Conservation (phyloP, 1,140 invertebrate species). For the Leptinotarsa texana region DNA sequence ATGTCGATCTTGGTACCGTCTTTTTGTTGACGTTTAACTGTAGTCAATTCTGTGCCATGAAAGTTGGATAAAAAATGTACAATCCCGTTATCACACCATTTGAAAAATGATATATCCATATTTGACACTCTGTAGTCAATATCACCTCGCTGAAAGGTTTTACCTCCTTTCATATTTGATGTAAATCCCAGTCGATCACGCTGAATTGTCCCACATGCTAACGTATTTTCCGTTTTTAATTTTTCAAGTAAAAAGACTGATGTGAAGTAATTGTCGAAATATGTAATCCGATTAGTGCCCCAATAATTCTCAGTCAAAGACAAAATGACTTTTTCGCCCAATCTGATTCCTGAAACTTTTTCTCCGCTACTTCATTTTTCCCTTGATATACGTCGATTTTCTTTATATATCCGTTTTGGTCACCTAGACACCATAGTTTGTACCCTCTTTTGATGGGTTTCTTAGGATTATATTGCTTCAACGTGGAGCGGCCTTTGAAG, state of each 20-base stretch:
- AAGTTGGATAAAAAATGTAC: slow-evolving; percentile 52
- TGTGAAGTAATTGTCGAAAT: slow-evolving; percentile 56
- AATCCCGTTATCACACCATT: slow-evolving; percentile 54
- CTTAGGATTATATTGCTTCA: slow-evolving; percentile 57
- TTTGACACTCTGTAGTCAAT: slow-evolving; percentile 30
- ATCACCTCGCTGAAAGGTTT: slow-evolving; percentile 50
- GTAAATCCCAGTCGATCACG: slow-evolving; percentile 25
- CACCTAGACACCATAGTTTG: slow-evolving; percentile 52
- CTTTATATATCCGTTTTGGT: slow-evolving; percentile 25
- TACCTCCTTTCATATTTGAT: slow-evolving; percentile 47
- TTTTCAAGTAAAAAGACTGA: slow-evolving; percentile 50
- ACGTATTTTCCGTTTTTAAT: slow-evolving; percentile 50
- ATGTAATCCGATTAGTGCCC: slow-evolving; percentile 46
- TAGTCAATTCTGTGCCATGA: slow-evolving; percentile 49
- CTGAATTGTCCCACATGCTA: slow-evolving; percentile 52
- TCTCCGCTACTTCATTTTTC: slow-evolving; percentile 25
- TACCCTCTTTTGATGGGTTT: slow-evolving; percentile 59
- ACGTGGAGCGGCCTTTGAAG: slow-evolving; percentile 48
- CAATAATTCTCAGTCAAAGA: slow-evolving; percentile 37
- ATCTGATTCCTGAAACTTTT: slow-evolving; percentile 40
- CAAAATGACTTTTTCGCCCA: slow-evolving; percentile 47
- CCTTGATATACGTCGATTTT: slow-evolving; percentile 21
- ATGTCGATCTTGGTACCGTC: slow-evolving; percentile 42
- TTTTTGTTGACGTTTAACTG: slow-evolving; percentile 35
- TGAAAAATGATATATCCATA: slow-evolving; percentile 35